Conservation (phyloP, 92 coral and sea anemone species). For the Heliopora coerulea region DNA sequence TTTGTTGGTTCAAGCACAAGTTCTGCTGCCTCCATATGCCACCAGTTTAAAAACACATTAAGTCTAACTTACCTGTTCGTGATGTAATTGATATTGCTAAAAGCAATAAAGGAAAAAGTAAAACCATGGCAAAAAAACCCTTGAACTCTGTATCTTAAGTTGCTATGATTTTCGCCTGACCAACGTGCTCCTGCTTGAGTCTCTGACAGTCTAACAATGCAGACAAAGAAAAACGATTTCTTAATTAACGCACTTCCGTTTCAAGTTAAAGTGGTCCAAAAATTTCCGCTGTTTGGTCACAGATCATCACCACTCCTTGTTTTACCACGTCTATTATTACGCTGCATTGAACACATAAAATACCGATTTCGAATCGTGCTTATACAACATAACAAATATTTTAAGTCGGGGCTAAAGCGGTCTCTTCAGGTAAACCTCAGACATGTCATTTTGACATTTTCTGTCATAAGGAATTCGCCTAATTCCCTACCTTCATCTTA, state of each 20-base stretch:
- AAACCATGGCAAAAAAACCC: not conserved
- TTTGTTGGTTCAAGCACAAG: no score
- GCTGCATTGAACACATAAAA: no score
- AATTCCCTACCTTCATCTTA: no score
- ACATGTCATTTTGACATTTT: no score
- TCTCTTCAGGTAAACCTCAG: no score
- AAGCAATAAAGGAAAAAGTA: not conserved
- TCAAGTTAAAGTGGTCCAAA: not conserved
- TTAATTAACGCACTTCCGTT: slow-evolving; percentile 25
- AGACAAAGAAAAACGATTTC: slow-evolving; percentile 23
- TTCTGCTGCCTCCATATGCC: no score
- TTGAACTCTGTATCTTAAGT: no score
- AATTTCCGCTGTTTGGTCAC: not conserved
- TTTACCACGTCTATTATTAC: not conserved
- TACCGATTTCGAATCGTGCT: no score
- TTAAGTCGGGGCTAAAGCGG: no score
- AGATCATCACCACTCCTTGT: not conserved
- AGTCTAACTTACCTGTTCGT: slow-evolving; percentile 3
- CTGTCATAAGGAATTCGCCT: no score
- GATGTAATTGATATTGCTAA: not conserved
- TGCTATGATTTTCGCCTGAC: no score
- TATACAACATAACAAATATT: no score
- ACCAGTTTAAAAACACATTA: not conserved
- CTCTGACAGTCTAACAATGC: not conserved
- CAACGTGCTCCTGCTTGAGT: not conserved